Evolutionary conservation across 1,140 invertebrate species (phyloP).

Genomic region (Aphaenogaster floridana): DNA sequence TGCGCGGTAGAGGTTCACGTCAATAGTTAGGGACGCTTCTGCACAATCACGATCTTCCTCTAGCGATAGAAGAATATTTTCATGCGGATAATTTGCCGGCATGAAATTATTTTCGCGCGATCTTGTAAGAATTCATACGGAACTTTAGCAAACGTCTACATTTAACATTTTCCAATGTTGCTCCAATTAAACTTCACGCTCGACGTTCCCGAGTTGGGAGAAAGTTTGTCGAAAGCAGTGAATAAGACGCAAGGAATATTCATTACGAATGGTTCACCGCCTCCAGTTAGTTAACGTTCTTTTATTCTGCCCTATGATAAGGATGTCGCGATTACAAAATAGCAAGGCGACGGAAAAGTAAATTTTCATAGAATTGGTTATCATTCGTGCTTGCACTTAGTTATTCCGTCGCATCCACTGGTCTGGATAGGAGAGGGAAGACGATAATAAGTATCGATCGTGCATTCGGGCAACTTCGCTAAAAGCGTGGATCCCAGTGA

Average conservation of each 20-base stretch:
- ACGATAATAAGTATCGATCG: slow-evolving; percentile 60
- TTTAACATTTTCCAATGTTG: slow-evolving; percentile 34
- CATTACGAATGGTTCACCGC: slow-evolving; percentile 43
- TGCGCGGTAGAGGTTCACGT: neutral
- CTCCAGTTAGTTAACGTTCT: slow-evolving; percentile 8
- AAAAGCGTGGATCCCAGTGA: slow-evolving; percentile 47
- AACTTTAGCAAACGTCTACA: slow-evolving; percentile 8
- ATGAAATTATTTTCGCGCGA: slow-evolving; percentile 14
- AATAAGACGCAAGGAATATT: slow-evolving; percentile 51
- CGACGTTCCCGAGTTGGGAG: slow-evolving; percentile 1
- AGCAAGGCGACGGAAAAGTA: slow-evolving; percentile 3
- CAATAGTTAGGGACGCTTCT: slow-evolving; percentile 19
- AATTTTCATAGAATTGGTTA: slow-evolving; percentile 9
- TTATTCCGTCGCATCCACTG: slow-evolving; percentile 7
- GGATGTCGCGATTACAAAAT: slow-evolving; percentile 26
- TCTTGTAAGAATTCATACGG: slow-evolving; percentile 7
- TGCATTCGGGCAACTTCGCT: slow-evolving; percentile 40
- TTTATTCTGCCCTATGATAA: slow-evolving; percentile 7
- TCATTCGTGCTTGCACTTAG: slow-evolving; percentile 22
- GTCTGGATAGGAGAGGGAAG: neutral
- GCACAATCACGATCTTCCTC: neutral
- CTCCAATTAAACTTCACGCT: slow-evolving; percentile 49
- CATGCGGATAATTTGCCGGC: slow-evolving; percentile 8
- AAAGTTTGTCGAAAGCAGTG: slow-evolving; percentile 32
- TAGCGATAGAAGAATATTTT: neutral